A percentile compares a stretch with the other conserved stretches of the same genome.
These are phyloP conservation scores for Synaphobranchus kaupii DNA, from an alignment of 2,797 vertebrate genomes.

Conservation along the genomic window DNA sequence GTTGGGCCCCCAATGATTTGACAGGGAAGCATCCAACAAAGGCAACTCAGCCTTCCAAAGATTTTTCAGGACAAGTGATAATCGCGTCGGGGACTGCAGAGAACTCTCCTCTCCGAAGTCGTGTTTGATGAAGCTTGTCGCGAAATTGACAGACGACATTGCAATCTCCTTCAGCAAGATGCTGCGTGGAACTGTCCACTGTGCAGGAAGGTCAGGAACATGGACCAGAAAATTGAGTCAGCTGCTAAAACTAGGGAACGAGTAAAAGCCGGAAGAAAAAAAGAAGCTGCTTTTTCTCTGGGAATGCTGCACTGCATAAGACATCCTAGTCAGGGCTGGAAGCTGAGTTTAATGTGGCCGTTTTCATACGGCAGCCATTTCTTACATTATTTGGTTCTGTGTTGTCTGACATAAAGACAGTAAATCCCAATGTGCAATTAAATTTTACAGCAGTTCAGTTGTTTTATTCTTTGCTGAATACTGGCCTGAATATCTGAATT, in stretches of 20 bases:
- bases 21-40: neutral
- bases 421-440: neutral
- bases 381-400: neutral
- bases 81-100: conserved; percentile 8
- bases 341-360: neutral
- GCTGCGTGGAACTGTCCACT: neutral
- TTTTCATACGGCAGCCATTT: neutral
- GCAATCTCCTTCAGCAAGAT: neutral
- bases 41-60: neutral
- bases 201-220: neutral
- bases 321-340: neutral
- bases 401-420: neutral
- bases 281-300: neutral
- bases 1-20: neutral
- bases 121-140: neutral
- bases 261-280: neutral
- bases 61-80: conserved; percentile 14
- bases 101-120: neutral
- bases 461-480: neutral
- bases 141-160: neutral
- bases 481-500: too few relatives aligned
- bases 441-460: neutral
- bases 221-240: neutral
- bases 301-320: neutral
- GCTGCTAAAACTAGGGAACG: neutral